These are phyloP conservation scores for Rhingia campestris DNA, from an alignment of 2,888 invertebrate genomes.

Conservation along the genomic window DNA sequence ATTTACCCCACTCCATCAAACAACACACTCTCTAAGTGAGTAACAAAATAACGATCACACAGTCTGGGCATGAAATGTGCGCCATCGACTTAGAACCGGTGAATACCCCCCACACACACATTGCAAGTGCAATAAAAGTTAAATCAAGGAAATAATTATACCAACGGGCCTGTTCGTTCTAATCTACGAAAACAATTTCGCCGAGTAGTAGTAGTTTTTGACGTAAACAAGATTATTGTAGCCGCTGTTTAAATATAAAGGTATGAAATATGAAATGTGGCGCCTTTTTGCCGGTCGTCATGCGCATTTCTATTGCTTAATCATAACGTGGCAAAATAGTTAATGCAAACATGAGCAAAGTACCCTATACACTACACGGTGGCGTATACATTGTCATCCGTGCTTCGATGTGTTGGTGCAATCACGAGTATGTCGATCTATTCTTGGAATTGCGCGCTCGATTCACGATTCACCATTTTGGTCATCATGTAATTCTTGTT, in stretches of 20 bases:
- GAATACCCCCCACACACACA: conserved; percentile 37
- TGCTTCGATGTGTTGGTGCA: conserved; percentile 9
- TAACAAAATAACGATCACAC: conserved; percentile 1
- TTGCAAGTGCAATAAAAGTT: conserved; percentile 10
- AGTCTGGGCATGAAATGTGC: conserved; percentile 53
- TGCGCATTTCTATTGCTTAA: conserved; percentile 52
- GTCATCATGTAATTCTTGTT: conserved; percentile 3
- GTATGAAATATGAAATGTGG: conserved; percentile 28
- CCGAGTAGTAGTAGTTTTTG: conserved; percentile 19
- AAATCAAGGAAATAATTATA: conserved; percentile 34
- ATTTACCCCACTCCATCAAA: neutral
- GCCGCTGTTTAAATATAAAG: neutral
- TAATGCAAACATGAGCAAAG: conserved; percentile 4
- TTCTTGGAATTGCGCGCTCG: conserved; percentile 28
- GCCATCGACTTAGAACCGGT: conserved; percentile 45
- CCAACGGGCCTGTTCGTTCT: neutral
- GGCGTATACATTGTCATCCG: neutral
- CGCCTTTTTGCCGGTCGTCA: conserved; percentile 66
- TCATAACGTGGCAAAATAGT: conserved; percentile 14
- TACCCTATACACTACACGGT: neutral
- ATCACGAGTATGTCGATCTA: conserved; percentile 28
- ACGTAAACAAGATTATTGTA: neutral
- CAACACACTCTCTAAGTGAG: conserved; percentile 1
- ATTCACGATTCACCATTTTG: conserved; percentile 5
- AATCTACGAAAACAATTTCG: conserved; percentile 4